Base-by-base conservation (phyloP, 1,140 invertebrate species). In the Melanaphis sacchari region DNA sequence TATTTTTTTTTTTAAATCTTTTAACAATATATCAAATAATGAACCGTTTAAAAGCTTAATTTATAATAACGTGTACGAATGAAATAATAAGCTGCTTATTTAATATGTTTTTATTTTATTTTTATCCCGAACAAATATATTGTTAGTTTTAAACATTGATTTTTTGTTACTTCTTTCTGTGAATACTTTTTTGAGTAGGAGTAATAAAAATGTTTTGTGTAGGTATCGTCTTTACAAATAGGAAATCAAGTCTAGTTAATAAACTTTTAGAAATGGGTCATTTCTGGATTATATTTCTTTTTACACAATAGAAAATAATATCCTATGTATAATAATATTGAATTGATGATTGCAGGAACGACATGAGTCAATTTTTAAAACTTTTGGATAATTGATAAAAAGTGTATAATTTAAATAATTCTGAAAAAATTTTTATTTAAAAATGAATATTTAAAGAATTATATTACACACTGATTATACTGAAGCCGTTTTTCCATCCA, bases 41-140 rank as follows among this genome's bases (percentile, higher is more conserved):
- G 21, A 82, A 38, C 76, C 36, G 7, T 82, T 82, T 82, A 38
- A 82, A 82, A 38, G 36, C 8, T 38, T 24, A 18, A 36, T 82
- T 21, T 82, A 82, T 82, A 38, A 38, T 36, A 81, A 81, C 36
- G 76, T 38, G 36, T 38, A 24, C 5, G 36, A 24, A 82, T 38
- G 76, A 82, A 76, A 76, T 66, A 66, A 66, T 76, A 76, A 76
- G 59, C 59, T 76, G 31, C 59, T 76, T 76, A 76, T 76, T 76
- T 36, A 18, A 76, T n/a, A 66, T n/a, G 59, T 59, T 76, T 76
- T 76, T 76, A 66, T n/a, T 66, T 66, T n/a, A n/a, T 76, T n/a
- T 76, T 18, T n/a, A 76, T 18, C 59, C 11, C n/a, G 31, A 76
- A 76, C 31, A 76, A 76, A n/a, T 76, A 76, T 18, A 76, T 76